Conservation (phyloP, 2,888 invertebrate species). For the Sthenelais limicola region DNA sequence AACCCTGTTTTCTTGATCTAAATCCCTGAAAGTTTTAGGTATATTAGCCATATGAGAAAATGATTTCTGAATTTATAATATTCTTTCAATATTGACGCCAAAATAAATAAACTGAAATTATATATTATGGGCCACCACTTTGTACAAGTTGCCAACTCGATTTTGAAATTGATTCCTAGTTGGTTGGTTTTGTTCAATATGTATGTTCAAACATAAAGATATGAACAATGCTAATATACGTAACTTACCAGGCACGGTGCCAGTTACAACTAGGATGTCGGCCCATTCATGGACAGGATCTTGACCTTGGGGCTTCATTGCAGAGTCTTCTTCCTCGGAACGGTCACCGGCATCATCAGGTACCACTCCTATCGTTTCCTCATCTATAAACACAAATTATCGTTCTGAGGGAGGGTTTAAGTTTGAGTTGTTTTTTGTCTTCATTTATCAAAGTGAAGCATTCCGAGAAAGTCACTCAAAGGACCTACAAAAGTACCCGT, state of each 20-base stretch:
- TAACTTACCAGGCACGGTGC: slow-evolving; percentile 16
- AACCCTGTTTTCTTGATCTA: neutral
- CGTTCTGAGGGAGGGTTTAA: too few relatives aligned
- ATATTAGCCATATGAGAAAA: neutral
- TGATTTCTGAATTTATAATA: neutral
- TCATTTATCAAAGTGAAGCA: too few relatives aligned
- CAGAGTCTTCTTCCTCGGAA: neutral
- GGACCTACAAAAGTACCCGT: too few relatives aligned
- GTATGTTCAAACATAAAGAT: neutral
- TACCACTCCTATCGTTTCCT: slow-evolving; percentile 10
- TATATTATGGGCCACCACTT: neutral
- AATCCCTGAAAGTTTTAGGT: neutral
- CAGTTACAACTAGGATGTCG: neutral
- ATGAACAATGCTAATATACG: neutral
- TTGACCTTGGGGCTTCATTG: neutral
- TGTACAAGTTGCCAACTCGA: neutral
- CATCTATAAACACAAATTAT: too few relatives aligned
- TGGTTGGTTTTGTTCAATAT: too few relatives aligned
- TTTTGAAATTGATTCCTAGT: too few relatives aligned
- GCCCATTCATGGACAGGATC: neutral
- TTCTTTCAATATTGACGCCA: neutral
- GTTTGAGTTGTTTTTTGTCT: too few relatives aligned
- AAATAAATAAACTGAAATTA: neutral
- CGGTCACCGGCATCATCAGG: neutral
- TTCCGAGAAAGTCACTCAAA: too few relatives aligned